Percentiles rank a stretch among this genome's conserved stretches.
Conservation (phyloP, 2,888 invertebrate species). For the Hetaerina titia region DNA sequence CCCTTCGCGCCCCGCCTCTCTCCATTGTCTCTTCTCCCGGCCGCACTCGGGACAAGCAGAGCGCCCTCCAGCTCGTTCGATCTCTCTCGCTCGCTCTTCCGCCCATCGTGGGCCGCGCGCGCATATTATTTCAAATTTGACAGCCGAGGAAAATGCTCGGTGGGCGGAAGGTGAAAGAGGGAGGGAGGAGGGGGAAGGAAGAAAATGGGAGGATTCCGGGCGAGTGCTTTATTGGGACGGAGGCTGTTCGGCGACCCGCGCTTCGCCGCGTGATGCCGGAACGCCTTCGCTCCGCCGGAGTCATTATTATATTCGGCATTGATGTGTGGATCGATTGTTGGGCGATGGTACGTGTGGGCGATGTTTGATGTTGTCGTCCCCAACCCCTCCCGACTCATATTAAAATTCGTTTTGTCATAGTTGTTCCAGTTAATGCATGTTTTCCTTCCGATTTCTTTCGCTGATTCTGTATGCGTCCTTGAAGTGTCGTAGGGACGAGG, state of each 20-base stretch:
- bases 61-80: background rate
- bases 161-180: background rate
- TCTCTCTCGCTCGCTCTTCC: background rate
- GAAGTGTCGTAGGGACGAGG: too few species aligned
- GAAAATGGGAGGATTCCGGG: background rate
- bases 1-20: background rate
- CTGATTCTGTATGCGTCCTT: too few species aligned
- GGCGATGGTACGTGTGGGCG: background rate
- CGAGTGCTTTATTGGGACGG: background rate
- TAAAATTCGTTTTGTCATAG: too few species aligned
- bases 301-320: background rate
- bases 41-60: background rate
- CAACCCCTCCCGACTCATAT: too few species aligned
- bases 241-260: background rate
- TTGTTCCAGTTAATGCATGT: too few species aligned
- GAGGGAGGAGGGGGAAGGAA: background rate
- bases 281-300: background rate
- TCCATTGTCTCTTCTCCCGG: background rate
- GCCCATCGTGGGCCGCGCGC: background rate
- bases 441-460: too few species aligned
- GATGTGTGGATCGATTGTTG: background rate
- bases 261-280: background rate
- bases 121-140: background rate
- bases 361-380: background rate
- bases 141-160: background rate